phyloP scores from a whole-genome alignment of 2,888 invertebrate genomes.

The Netelia melanura region DNA sequence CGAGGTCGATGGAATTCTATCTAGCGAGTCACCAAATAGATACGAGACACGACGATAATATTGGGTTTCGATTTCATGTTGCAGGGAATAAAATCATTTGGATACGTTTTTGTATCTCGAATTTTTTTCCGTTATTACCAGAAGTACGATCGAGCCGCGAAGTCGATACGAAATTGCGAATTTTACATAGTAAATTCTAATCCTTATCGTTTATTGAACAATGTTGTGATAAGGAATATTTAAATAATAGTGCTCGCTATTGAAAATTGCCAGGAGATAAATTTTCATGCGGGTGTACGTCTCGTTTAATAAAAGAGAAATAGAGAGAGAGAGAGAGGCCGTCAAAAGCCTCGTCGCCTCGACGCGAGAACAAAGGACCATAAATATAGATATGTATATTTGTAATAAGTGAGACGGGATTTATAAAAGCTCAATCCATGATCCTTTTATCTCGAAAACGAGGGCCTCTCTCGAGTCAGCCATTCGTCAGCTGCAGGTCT shows the following conservation, averaged over 20 bases:
- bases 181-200: neutral
- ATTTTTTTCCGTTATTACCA: neutral
- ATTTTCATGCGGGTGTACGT: neutral
- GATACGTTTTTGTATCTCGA: neutral
- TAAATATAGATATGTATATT: neutral
- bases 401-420: neutral
- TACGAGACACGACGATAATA: neutral
- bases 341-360: constrained; percentile 4
- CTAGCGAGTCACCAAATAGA: constrained; percentile 52
- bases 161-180: no score
- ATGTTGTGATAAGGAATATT: neutral
- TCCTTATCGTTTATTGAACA: neutral
- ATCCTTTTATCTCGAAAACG: constrained; percentile 45
- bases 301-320: neutral
- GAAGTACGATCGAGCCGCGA: no score
- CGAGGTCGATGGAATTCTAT: constrained; percentile 71
- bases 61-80: constrained; percentile 48
- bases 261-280: constrained; percentile 32
- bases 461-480: constrained; percentile 22
- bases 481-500: constrained; percentile 30
- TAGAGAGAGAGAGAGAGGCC: neutral
- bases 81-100: neutral
- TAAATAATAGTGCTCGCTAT: constrained; percentile 1
- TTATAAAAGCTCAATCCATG: constrained; percentile 40
- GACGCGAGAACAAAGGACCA: constrained; percentile 17